Conservation (phyloP, 1,140 invertebrate genomes). For the Caerostris extrusa region DNA sequence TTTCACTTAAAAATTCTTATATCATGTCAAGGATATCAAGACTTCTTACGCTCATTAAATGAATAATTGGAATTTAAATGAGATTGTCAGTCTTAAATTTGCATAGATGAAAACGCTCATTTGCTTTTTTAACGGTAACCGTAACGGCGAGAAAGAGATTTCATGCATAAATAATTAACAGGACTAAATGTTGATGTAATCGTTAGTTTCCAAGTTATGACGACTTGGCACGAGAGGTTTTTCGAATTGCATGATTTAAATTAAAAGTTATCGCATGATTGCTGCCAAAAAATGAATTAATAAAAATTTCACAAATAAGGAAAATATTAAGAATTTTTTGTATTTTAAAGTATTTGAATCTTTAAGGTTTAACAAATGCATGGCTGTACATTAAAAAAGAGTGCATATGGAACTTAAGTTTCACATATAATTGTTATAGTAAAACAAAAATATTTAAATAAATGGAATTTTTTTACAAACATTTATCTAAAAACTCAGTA, state of each 20-base stretch:
- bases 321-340: too few relatives aligned
- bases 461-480: too few relatives aligned
- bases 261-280: not conserved
- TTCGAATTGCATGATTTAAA: not conserved
- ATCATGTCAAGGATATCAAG: conserved; percentile 35
- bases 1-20: not conserved
- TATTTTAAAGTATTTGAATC: too few relatives aligned
- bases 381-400: too few relatives aligned
- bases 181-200: not conserved
- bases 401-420: too few relatives aligned
- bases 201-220: not conserved
- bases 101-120: not conserved
- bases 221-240: not conserved
- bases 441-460: too few relatives aligned
- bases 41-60: not conserved
- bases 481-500: too few relatives aligned
- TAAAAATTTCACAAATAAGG: too few relatives aligned
- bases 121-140: not conserved
- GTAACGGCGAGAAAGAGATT: not conserved
- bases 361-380: too few relatives aligned
- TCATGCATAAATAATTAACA: conserved; percentile 22
- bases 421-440: too few relatives aligned
- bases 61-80: not conserved
- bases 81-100: not conserved
- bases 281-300: too few relatives aligned